Evolutionary conservation across 2,797 vertebrate species (phyloP), one percentile per base, ranked within the genome.

Genomic region (Spea hammondii): DNA sequence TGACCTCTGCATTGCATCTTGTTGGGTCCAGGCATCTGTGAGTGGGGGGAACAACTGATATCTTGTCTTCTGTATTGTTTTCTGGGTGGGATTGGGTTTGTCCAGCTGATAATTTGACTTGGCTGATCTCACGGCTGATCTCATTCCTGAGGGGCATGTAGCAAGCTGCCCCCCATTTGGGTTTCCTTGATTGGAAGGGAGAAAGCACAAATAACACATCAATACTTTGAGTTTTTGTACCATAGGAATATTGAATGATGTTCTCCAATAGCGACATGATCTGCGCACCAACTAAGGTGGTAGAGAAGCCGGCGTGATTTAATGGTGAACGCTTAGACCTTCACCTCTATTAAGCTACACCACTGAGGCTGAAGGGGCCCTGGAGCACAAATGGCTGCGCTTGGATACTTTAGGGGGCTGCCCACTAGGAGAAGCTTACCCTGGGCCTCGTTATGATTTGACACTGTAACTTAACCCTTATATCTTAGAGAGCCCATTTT

Each of bases 1-100:
- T 3, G 80, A 79, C 45, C 80, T 79, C 51, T 74, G 67, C 80
- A 82, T 82, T 13, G 80, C 80, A 51, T 82, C 80, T 11, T 66
- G 64, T 64, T 82, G 80, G 17, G 72, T 54, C 80, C 80, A 82
- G 0, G 79, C 65, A 57, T 76, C 72, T 1, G 75, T 71, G 5
- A 82, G 51, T 2, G 80, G 80, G 10, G 76, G 80, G 32, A 79
- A 69, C 49, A 82, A 14, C 0, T 6, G 65, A 1, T 55, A 9
- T 44, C n/a, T 54, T 7, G 32, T 11, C 12, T 57, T 55, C 3
- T n/a, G 44, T 9, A 50, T 17, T 51, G 32, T 4, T 32, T 59
- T 62, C 4, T 44, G 9, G 8, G 14, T 50, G 4, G 66, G n/a
- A 46, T 44, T 17, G 12, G 10, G 4, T 64, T 54, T 72, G 0